phyloP scores from a whole-genome alignment of 2,113 vertebrate species.

The Drymodes brunneopygia region DNA sequence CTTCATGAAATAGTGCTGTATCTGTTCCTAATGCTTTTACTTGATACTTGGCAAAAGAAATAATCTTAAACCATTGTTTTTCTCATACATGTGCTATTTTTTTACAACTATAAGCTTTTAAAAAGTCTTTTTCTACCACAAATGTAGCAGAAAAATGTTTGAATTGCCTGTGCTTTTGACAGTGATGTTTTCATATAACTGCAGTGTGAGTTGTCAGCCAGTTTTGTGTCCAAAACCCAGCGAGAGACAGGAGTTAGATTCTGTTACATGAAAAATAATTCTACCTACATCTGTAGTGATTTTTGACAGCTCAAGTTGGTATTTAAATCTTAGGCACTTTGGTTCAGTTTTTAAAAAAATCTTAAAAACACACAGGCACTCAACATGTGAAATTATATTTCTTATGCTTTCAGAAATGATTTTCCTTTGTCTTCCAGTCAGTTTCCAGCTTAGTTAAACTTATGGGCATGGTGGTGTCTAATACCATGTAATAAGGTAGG shows the following conservation, averaged over 20 bases:
- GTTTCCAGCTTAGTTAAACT: neutral
- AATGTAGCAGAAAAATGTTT: neutral
- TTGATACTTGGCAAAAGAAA: neutral
- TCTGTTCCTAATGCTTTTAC: neutral
- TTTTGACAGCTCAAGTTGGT: neutral
- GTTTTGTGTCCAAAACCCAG: neutral
- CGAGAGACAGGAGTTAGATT: neutral
- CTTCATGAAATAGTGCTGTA: neutral
- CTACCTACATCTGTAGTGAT: neutral
- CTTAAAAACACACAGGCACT: neutral
- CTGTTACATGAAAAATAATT: neutral
- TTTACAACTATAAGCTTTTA: neutral
- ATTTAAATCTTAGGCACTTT: neutral
- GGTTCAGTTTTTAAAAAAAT: neutral
- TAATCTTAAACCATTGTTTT: neutral
- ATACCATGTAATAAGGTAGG: neutral
- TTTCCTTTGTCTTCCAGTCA: neutral
- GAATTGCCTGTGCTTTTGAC: neutral
- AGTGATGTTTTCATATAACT: neutral
- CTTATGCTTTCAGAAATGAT: neutral
- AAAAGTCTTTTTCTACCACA: neutral
- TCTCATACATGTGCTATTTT: neutral
- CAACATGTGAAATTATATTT: neutral
- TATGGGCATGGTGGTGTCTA: fast-evolving
- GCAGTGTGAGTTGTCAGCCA: neutral